Evolutionary conservation across 2,113 vertebrate species (phyloP), one percentile per base, ranked within the genome.

Genomic region (Balaenoptera acutorostrata): DNA sequence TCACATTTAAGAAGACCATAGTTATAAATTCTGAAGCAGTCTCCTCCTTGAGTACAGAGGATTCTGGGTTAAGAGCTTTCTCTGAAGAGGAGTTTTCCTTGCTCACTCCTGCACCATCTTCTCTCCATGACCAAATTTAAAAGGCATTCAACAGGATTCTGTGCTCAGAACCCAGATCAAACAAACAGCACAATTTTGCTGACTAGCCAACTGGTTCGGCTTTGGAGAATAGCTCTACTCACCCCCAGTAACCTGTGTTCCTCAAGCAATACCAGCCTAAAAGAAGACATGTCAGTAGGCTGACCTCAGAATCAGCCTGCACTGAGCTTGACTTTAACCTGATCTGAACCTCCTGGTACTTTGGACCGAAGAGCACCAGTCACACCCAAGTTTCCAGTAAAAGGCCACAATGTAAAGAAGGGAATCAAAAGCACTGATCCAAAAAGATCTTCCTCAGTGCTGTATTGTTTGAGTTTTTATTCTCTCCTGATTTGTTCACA

Each of bases 371-470:
- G 5, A 90, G 21, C 46, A 72, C 44, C 41, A 68, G 46, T 80
- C n/a, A 75, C 61, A 72, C 39, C 57, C 68, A 89, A 84, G 55
- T 59, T 97, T 66, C 82, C 52, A 81, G 39, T 74, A 21, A 46
- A 93, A 95, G 66, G 23, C 91, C 93, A 77, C 46, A 80, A 11
- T 63, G 25, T 20, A 57, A 97, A 94, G 83, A 95, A 93, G 33
- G 44, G 61, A 96, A 52, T 80, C 17, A 55, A 94, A 90, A 75
- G 8, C 61, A 46, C 23, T 59, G n/a, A 12, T 31, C 57, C 27
- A 6, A 68, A 49, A 71, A 96, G 81, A 93, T 82, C 82, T 95
- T 96, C 52, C 75, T 93, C 36, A 85, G 29, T 78, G 25, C n/a
- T 82, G 8, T 46, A 33, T 55, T 81, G 33, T 46, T 59, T 91